These are phyloP conservation scores for Melanerpes formicivorus DNA, from an alignment of 2,113 vertebrate species.

Conservation along the genomic window DNA sequence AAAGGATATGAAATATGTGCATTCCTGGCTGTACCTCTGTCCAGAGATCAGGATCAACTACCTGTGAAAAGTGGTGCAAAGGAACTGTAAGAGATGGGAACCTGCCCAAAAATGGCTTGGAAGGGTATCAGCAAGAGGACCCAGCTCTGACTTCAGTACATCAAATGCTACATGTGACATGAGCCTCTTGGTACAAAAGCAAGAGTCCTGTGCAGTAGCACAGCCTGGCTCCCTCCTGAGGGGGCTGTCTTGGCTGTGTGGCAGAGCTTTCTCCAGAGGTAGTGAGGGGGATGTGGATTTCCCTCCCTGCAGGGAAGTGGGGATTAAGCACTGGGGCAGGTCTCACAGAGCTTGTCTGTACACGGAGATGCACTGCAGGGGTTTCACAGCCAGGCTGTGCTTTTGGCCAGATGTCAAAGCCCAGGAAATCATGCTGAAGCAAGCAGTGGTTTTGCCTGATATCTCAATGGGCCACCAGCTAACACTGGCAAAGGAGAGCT, in stretches of 20 bases:
- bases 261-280: background rate
- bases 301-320: background rate
- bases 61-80: background rate
- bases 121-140: background rate
- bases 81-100: background rate
- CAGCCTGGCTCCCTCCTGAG: background rate
- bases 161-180: background rate
- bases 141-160: background rate
- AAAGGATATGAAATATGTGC: background rate
- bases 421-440: conserved; percentile 10
- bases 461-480: background rate
- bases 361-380: rapidly evolving
- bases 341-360: background rate
- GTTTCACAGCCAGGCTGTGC: background rate
- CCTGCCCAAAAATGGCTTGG: background rate
- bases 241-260: rapidly evolving
- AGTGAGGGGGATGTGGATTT: background rate
- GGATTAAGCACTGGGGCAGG: background rate
- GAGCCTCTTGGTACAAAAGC: background rate
- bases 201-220: background rate
- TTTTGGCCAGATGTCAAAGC: background rate
- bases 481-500: background rate
- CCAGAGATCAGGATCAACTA: background rate
- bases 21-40: background rate
- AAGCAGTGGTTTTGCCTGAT: conserved; percentile 4